Conservation (phyloP, 2,797 vertebrate genomes). For the Alcedo quadribrachys region DNA sequence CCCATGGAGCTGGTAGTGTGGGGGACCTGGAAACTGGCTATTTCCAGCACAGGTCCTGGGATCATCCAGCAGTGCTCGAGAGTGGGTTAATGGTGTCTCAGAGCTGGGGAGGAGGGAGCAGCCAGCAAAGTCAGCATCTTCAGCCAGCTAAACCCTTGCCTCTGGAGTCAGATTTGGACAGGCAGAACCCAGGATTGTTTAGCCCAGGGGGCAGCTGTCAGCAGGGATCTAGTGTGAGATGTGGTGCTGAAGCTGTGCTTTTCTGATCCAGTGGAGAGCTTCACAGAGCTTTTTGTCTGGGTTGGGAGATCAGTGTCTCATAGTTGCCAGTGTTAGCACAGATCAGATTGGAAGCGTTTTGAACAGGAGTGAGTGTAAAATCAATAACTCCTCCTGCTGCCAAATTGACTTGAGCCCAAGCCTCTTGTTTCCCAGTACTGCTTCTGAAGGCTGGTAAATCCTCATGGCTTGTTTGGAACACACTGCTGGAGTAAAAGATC, state of each 20-base stretch:
- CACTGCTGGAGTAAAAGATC: background rate
- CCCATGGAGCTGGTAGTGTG: fast-evolving
- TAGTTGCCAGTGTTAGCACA: background rate
- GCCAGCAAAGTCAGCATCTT: constrained; percentile 45
- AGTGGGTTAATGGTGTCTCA: background rate
- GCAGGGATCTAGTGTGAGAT: constrained; percentile 21
- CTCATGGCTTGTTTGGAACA: background rate
- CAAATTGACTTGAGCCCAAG: background rate
- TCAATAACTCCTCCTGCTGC: background rate
- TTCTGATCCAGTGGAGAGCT: background rate
- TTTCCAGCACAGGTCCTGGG: background rate
- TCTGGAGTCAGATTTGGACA: constrained; percentile 11
- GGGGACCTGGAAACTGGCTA: background rate
- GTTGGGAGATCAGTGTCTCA: background rate
- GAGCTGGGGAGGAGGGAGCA: constrained; percentile 41
- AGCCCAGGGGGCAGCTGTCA: constrained; percentile 45
- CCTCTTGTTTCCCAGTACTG: background rate
- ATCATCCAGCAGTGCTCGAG: background rate
- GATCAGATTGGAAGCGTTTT: background rate
- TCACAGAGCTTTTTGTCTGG: background rate
- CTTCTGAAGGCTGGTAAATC: background rate
- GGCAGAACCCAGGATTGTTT: background rate
- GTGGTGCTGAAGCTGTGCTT: background rate
- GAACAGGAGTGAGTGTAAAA: background rate
- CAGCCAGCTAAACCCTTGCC: background rate